Conservation (phyloP, 2,888 invertebrate genomes). For the Aleiodes testaceus region DNA sequence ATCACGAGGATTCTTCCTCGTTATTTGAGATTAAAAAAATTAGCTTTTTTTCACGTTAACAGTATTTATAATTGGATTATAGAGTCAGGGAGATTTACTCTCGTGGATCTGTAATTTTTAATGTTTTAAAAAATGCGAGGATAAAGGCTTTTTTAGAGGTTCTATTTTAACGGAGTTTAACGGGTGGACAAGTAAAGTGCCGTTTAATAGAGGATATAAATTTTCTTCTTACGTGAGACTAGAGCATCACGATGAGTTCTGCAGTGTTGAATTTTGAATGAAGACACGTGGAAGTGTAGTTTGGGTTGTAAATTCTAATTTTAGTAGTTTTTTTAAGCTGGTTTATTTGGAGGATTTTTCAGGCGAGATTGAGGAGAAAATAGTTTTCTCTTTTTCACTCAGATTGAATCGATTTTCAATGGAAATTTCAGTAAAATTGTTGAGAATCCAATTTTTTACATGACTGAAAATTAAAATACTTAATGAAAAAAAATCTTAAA, state of each 20-base stretch:
- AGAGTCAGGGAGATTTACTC: too few species aligned
- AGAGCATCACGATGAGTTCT: slow-evolving; percentile 11
- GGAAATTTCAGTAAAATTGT: too few species aligned
- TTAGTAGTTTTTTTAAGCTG: not conserved
- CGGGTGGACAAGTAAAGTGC: slow-evolving; percentile 35
- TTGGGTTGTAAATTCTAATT: slow-evolving; percentile 25
- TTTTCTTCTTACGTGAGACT: slow-evolving; percentile 16
- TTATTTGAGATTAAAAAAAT: too few species aligned
- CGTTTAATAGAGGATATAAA: slow-evolving; percentile 43
- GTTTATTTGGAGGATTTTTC: not conserved
- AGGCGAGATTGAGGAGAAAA: slow-evolving; percentile 7
- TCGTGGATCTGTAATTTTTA: too few species aligned
- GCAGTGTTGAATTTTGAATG: slow-evolving; percentile 24
- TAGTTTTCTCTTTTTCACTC: not conserved
- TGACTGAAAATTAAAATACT: not conserved
- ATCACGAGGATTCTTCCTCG: too few species aligned
- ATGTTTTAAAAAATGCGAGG: too few species aligned
- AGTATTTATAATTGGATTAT: too few species aligned
- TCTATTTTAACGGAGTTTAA: not conserved
- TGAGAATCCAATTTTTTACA: too few species aligned
- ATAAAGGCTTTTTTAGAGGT: not conserved
- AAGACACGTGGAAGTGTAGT: slow-evolving; percentile 23
- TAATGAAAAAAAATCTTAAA: slow-evolving; percentile 11
- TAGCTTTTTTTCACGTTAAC: too few species aligned
- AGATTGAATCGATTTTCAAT: too few species aligned